Evolutionary conservation across 2,888 invertebrate species (phyloP), one percentile per base, ranked within the genome.

Genomic region (Oscheius sp.): DNA sequence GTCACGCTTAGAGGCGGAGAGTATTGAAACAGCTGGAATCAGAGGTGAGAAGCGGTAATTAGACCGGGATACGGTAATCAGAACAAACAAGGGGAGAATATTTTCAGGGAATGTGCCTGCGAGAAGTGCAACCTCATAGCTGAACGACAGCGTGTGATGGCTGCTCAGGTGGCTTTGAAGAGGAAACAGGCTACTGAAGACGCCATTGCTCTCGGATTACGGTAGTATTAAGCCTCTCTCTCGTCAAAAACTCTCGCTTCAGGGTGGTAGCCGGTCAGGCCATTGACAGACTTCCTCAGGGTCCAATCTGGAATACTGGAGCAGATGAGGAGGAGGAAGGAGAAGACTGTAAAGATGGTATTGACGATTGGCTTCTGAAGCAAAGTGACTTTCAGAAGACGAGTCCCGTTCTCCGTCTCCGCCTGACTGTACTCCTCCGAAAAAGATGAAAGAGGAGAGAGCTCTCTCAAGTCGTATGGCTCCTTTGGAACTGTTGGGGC

Each of bases 91-190:
- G 21, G 11, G 32, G n/a, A 50, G 13, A 32, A 13, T 11, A 71
- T 32, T 73, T 85, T 78, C 77, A 87, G 95, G 78, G 97, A 98
- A 91, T 98, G 98, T 91, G 94, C 94, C 80, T 98, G 96, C 91
- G 96, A 96, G 76, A 98, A 98, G 91, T 98, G 97, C 91, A 97
- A 96, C 33, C 93, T 98, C 80, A 98, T 98, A 83, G 97, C 97
- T 1, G 97, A 98, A 91, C 91, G 97, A 77, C 97, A 98, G 91
- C 92, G 97, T 55, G 97, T 98, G 76, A 98, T 98, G 97, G 97
- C 97, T 21, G 97, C 97, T 70, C 95, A 95, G 93, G 88, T 88
- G 3, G 88, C 88, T 32, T 71, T 88, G 63, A 88, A 88, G 74
- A 60, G 88, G 62, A 82, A 86, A 79, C 88, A 88, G 73, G 88